Evolutionary conservation across 2,797 vertebrate genomes (phyloP), one percentile per base, ranked within the genome.

Genomic region (Glossophaga mutica): DNA sequence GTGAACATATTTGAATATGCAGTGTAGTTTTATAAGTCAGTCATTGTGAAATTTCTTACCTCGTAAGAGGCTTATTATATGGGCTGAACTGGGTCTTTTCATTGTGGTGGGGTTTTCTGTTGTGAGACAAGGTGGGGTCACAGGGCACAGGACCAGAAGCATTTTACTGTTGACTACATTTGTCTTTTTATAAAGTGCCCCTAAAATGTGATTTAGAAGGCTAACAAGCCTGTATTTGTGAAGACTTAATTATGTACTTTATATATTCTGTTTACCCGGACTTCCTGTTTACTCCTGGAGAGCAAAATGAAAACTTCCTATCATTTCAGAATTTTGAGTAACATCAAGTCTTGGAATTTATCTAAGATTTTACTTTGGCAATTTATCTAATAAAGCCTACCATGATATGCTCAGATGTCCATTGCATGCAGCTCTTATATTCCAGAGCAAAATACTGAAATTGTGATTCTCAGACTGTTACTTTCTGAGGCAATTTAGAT

Each of bases 241-340:
- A 52, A 74, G n/a, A 89, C 71, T 86, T 81, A 90, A 78, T 82
- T 68, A 18, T 92, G 26, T 94, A 62, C 67, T 42, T 87, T 87
- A 46, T 78, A 87, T 94, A 93, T 24, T 86, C 73, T 95, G 14
- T 70, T 34, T 71, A 73, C 29, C 88, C 79, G 59, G 37, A 71
- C 42, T 96, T 87, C 14, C 62, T 93, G 11, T 94, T 95, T 96
- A 91, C 95, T 97, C 22, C 79, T 96, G 59, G 71, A 94, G 79
- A 82, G n/a, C 29, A 94, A 95, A 94, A 89, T 90, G 91, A 95
- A 97, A 95, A 83, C 93, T n/a, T 93, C 34, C 11, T 39, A 15
- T 95, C 76, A 77, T 84, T 93, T 95, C 55, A 77, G 50, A 86
- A 95, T 96, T 79, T 90, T 70, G 48, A 62, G 22, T 93, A 94